Evolutionary conservation across 1,140 invertebrate genomes (phyloP), one percentile per base, ranked within the genome.

Genomic region (Drosophila sproati): DNA sequence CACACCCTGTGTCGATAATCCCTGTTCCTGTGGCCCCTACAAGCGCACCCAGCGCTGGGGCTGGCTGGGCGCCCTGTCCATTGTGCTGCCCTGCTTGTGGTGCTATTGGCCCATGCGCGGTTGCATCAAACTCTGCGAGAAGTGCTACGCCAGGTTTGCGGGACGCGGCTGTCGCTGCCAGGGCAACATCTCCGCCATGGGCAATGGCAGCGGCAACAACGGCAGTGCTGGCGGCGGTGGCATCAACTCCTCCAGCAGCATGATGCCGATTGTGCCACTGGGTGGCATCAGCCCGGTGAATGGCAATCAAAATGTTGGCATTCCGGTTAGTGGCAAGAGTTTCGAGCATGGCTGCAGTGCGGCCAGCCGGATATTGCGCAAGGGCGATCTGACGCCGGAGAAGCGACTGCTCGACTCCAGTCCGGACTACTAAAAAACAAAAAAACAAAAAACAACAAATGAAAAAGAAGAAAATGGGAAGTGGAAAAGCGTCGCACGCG

Each of bases 61-160:
- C 66, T 98, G 97, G 92, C 94, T 98, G 81, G 95, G 95, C 28
- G 95, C 96, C 28, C 94, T 98, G 75, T 94, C 97, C 39, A 92
- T 97, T 76, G 94, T 96, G 75, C 94, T 98, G 92, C 98, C 98
- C 71, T 98, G 98, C 93, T 94, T 98, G 68, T 96, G 96, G 92
- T 96, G 96, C 91, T 98, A 98, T 93, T 98, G 97, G 97, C 98
- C 98, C 61, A 94, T 98, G 91, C 95, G 96, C 86, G 96, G 96
- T 32, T 96, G 95, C 92, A 95, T 97, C 73, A 95, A 95, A 66
- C 93, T 95, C 56, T 96, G 96, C 92, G 97, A 97, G 92, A 94
- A 94, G 76, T 96, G 96, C 82, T 98, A 98, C 93, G 96, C 96
- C 69, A 94, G 95, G 73, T 96, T 96, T 92, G 95, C 95, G 6